Evolutionary conservation across 64 coral and sea anemone species (phyloP), one percentile per base, ranked within the genome.

Genomic region (Stichodactyla helianthus): DNA sequence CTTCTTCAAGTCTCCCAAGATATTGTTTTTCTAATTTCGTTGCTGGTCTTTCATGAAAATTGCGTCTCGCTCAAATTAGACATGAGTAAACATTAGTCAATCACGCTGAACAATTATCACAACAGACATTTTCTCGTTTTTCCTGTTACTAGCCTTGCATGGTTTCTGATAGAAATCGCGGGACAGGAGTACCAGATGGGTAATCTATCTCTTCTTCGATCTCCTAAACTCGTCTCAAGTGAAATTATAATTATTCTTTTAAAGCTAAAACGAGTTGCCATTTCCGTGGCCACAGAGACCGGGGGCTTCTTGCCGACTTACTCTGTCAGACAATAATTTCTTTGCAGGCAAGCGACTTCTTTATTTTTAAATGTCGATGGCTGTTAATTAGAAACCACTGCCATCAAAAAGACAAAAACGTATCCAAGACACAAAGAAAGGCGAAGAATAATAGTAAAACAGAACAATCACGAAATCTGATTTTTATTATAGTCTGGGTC

Each of bases 41-140:
- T 65, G 18, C 20, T 65, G 20, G 5, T 65, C 62, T 22, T 65
- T 22, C 62, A 65, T 65, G 62, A 65, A 65, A 65, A 65, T n/a
- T 22, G 19, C 22, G 62, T 65, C 62, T 65, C 62, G 62, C 62
- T n/a, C 8, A 65, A 65, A 65, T 65, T 23, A 65, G 62, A 6
- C 62, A 65, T 65, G 22, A 65, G 62, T 65, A 65, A 65, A 65
- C 62, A 26, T 74, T 74, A 74, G n/a, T 74, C 68, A 74, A 74
- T 74, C 68, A 74, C n/a, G 68, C 9, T 74, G 22, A 23, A 74
- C 26, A 8, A 20, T 68, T 68, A 26, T 68, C 63, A 20, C 19
- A 7, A 68, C 19, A 68, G 63, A 68, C 63, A 68, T n/a, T 18
- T 68, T 68, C 63, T 68, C 19, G 63, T 27, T 74, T 74, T 44